Evolutionary conservation across 2,888 invertebrate species (phyloP).

Genomic region (Ryuthela nishihirai): DNA sequence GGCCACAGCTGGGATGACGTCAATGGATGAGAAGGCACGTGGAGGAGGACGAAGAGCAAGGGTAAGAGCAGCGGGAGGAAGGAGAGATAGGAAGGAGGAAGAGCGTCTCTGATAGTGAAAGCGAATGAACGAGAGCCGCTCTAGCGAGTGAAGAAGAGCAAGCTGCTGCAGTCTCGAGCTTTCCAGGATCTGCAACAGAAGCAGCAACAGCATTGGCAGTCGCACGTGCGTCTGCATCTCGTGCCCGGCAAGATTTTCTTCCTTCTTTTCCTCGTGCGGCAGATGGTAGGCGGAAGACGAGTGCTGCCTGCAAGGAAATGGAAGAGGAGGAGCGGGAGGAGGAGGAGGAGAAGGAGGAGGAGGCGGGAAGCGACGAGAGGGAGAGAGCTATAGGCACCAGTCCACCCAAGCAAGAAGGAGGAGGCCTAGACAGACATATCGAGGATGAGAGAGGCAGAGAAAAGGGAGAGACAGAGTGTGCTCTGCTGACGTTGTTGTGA

Average conservation of each 20-base stretch:
- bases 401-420: too few species aligned
- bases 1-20: conserved; percentile 40
- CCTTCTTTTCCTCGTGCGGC: conserved; percentile 24
- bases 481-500: too few species aligned
- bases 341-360: too few species aligned
- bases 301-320: too few species aligned
- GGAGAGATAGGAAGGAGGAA: conserved; percentile 33
- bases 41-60: conserved; percentile 31
- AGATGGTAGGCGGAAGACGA: too few species aligned
- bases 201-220: conserved; percentile 36
- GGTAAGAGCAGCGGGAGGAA: conserved; percentile 31
- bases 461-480: too few species aligned
- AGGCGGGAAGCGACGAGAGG: too few species aligned
- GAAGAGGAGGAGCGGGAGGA: too few species aligned
- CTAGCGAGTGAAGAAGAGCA: too few species aligned
- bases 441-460: too few species aligned
- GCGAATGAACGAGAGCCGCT: conserved; percentile 32
- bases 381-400: too few species aligned
- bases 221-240: conserved; percentile 34
- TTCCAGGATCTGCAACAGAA: conserved; percentile 5
- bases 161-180: conserved; percentile 32
- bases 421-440: too few species aligned
- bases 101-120: conserved; percentile 36
- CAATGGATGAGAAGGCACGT: conserved; percentile 36
- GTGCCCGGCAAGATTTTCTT: conserved; percentile 30